Evolutionary conservation across 2,113 vertebrate genomes (phyloP).

Genomic region (Ancistrus triradiatus): DNA sequence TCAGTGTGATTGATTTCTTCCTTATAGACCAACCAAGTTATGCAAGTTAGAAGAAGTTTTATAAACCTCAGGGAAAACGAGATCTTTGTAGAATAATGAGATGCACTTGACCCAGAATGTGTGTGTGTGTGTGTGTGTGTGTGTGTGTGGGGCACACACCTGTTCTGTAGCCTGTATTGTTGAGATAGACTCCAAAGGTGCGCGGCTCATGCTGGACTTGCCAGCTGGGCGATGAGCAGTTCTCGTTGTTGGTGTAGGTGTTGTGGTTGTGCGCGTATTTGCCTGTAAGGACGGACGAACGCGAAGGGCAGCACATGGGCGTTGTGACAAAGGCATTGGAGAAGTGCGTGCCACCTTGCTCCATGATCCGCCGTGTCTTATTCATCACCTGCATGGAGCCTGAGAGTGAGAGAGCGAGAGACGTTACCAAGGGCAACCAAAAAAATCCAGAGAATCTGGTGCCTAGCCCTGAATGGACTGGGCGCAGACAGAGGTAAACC

Average conservation of each 20-base stretch:
- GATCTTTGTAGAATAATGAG: too few species aligned
- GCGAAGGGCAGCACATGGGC: slow-evolving; percentile 95
- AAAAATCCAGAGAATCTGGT: too few species aligned
- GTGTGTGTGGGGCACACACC: slow-evolving; percentile 60
- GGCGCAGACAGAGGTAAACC: too few species aligned
- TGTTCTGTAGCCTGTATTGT: slow-evolving; percentile 92
- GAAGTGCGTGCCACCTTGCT: slow-evolving; percentile 90
- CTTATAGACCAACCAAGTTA: not conserved
- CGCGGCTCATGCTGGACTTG: slow-evolving; percentile 87
- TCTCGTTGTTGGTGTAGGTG: slow-evolving; percentile 98
- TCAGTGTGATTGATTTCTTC: not conserved
- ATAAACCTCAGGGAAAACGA: too few species aligned
- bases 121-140: too few species aligned
- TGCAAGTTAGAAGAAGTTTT: too few species aligned
- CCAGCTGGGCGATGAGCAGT: slow-evolving; percentile 93
- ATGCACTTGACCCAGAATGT: too few species aligned
- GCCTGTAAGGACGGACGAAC: slow-evolving; percentile 91
- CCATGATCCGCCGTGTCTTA: slow-evolving; percentile 90
- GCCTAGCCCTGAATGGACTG: too few species aligned
- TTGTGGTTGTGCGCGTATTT: slow-evolving; percentile 98
- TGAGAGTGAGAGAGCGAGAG: slow-evolving; percentile 43
- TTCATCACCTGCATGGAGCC: slow-evolving; percentile 98
- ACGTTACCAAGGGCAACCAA: not conserved
- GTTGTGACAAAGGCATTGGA: slow-evolving; percentile 95
- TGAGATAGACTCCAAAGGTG: slow-evolving; percentile 89